Conservation (phyloP, 2,113 vertebrate species). For the Cheilinus undulatus region DNA sequence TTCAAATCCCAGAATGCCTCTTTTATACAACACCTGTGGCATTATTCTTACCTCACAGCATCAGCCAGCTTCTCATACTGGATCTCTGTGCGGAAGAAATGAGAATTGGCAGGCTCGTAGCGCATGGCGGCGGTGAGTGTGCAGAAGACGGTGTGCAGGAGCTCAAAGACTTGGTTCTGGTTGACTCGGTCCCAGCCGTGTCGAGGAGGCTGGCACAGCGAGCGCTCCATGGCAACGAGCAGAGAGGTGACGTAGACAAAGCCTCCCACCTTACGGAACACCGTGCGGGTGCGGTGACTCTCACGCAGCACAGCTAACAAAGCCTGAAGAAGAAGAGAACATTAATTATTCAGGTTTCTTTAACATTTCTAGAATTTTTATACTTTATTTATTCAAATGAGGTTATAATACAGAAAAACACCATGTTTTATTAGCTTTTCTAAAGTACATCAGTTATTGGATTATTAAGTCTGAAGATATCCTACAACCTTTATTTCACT, state of each 20-base stretch:
- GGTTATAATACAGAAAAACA: too few species aligned
- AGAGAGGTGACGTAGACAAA: conserved; percentile 98
- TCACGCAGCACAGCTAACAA: conserved; percentile 91
- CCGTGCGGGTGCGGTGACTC: conserved; percentile 96
- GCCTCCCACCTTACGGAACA: conserved; percentile 97
- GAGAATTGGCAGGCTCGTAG: conserved; percentile 96
- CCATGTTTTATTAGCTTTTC: too few species aligned
- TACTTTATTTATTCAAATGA: neutral
- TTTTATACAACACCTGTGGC: too few species aligned
- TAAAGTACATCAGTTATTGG: too few species aligned
- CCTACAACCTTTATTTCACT: too few species aligned
- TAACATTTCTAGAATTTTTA: neutral
- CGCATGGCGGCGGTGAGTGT: conserved; percentile 97
- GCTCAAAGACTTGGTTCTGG: conserved; percentile 96
- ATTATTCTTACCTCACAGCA: conserved; percentile 84
- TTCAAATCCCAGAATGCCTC: too few species aligned
- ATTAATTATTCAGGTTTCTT: neutral
- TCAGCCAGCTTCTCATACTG: conserved; percentile 99
- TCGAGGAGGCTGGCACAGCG: conserved; percentile 89
- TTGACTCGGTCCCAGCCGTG: conserved; percentile 95
- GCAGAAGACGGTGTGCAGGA: conserved; percentile 94
- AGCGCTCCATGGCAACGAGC: conserved; percentile 96
- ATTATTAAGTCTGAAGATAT: too few species aligned
- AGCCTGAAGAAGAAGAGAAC: conserved; percentile 79
- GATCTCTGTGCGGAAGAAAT: conserved; percentile 98